phyloP scores from a whole-genome alignment of 2,888 invertebrate genomes.

The Cryptosula pallasiana region DNA sequence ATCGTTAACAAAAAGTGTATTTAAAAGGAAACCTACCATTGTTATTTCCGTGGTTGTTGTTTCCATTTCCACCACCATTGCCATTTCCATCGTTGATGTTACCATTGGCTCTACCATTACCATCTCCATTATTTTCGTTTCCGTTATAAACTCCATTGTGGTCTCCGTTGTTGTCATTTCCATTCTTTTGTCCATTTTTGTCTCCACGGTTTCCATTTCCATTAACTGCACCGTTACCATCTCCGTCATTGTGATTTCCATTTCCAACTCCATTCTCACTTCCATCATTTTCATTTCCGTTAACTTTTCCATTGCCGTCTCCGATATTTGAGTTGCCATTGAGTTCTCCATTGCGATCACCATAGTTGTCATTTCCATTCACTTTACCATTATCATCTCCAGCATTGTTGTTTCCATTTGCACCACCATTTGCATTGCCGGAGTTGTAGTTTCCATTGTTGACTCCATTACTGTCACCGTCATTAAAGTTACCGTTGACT shows the following conservation, averaged over 20 bases:
- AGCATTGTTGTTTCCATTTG: constrained; percentile 5
- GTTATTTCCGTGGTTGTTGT: constrained; percentile 15
- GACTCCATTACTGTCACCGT: constrained; percentile 1
- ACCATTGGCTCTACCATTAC: not conserved
- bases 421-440: not conserved
- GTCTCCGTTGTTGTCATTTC: constrained; percentile 15
- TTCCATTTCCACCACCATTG: constrained; percentile 5
- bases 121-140: constrained; percentile 17
- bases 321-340: constrained; percentile 10
- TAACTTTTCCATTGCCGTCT: not conserved
- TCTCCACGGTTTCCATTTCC: constrained; percentile 17
- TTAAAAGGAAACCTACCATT: constrained; percentile 25
- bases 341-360: not conserved
- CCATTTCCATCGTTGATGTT: not conserved
- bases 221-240: constrained; percentile 7
- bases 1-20: too few relatives aligned
- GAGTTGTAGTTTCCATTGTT: not conserved
- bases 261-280: not conserved
- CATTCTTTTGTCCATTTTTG: constrained; percentile 8
- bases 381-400: constrained; percentile 9
- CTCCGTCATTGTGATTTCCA: constrained; percentile 8
- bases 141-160: constrained; percentile 15
- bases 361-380: constrained; percentile 1
- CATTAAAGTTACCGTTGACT: not conserved
- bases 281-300: constrained; percentile 13